These are phyloP conservation scores for Siniperca obscura DNA, from an alignment of 2,797 vertebrate genomes.

Conservation along the genomic window DNA sequence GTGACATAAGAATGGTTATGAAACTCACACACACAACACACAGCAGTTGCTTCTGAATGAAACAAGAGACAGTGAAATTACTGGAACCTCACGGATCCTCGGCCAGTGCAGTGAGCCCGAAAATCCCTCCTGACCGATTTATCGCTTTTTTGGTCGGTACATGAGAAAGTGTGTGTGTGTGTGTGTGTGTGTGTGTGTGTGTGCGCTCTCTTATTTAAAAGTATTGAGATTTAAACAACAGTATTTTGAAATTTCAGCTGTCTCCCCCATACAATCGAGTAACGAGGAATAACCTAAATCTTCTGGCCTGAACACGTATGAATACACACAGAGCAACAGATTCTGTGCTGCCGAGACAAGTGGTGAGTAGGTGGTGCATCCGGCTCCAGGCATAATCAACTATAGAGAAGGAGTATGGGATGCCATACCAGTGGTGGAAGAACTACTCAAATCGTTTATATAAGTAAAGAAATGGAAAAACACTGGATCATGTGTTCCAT, in stretches of 20 bases:
- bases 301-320: not conserved
- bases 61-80: slow-evolving; percentile 66
- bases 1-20: slow-evolving; percentile 77
- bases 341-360: not conserved
- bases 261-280: slow-evolving; percentile 18
- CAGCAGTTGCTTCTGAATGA: slow-evolving; percentile 64
- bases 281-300: slow-evolving; percentile 28
- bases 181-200: slow-evolving; percentile 4
- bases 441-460: not conserved
- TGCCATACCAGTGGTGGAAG: not conserved
- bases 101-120: slow-evolving; percentile 21
- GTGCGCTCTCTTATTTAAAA: not conserved
- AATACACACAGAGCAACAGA: not conserved
- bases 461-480: not conserved
- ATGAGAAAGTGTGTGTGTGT: not conserved
- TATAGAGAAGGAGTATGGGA: too few species aligned
- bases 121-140: slow-evolving; percentile 41
- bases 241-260: slow-evolving; percentile 34
- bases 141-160: not conserved
- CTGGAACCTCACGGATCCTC: slow-evolving; percentile 52
- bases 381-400: not conserved
- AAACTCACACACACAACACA: slow-evolving; percentile 60
- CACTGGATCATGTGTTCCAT: too few species aligned
- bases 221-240: slow-evolving; percentile 22
- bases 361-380: not conserved